phyloP scores from a whole-genome alignment of 2,113 vertebrate genomes.

The Indicator indicator region DNA sequence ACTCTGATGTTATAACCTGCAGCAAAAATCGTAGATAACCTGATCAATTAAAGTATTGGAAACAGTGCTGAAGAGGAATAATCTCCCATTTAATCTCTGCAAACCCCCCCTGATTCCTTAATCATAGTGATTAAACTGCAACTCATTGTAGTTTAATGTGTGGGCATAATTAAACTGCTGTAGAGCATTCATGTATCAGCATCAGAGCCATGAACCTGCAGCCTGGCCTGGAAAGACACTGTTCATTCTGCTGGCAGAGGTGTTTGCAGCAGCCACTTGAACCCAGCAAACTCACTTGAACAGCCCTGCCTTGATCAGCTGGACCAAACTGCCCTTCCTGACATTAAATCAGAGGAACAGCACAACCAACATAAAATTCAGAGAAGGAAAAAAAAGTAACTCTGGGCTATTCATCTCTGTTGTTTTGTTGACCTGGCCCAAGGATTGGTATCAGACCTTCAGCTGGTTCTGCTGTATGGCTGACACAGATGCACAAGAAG shows the following conservation, averaged over 20 bases:
- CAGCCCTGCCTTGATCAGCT: not conserved
- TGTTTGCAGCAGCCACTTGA: not conserved
- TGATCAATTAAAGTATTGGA: not conserved
- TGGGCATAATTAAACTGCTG: not conserved
- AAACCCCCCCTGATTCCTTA: not conserved
- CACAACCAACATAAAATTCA: accelerated
- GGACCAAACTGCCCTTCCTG: accelerated
- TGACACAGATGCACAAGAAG: not conserved
- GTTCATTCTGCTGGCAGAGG: not conserved
- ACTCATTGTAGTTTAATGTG: not conserved
- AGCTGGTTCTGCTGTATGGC: not conserved
- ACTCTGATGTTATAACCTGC: not conserved
- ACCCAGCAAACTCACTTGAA: not conserved
- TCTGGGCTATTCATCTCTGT: not conserved
- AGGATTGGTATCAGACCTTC: not conserved
- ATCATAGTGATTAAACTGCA: not conserved
- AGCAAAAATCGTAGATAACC: not conserved
- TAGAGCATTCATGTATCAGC: not conserved
- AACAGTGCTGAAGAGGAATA: not conserved
- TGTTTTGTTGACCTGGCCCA: not conserved
- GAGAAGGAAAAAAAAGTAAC: not conserved
- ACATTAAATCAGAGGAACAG: accelerated
- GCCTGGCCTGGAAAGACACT: not conserved
- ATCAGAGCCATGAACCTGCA: not conserved
- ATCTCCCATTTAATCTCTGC: not conserved